Percentiles rank a stretch among this genome's conserved stretches.
These are phyloP conservation scores for Isaurus tuberculatus DNA, from an alignment of 92 coral and sea anemone genomes.

Conservation along the genomic window DNA sequence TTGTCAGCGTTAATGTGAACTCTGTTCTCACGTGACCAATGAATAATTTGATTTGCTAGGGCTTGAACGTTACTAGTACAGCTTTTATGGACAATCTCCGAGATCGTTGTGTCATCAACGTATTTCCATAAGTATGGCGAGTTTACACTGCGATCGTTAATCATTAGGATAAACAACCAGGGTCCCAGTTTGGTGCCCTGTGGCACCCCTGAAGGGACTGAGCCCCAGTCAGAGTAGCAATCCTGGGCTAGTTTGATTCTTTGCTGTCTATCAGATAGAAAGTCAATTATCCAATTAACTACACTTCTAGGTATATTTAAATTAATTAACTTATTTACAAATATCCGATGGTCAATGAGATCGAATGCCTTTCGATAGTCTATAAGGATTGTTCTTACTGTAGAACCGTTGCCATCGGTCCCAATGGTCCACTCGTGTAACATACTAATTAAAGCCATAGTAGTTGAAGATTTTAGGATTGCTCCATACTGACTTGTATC, in stretches of 20 bases:
- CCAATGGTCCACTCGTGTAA: neutral
- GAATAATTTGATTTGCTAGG: neutral
- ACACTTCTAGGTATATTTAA: too few species aligned
- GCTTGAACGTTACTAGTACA: neutral
- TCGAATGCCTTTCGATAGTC: slow-evolving; percentile 11
- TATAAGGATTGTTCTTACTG: neutral
- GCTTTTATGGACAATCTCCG: neutral
- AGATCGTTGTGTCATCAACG: neutral
- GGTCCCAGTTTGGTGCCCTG: too few species aligned
- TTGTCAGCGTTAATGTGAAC: neutral
- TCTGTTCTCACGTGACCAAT: neutral
- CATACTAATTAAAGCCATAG: neutral
- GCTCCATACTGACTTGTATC: slow-evolving; percentile 16
- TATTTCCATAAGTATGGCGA: too few species aligned
- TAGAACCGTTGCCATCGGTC: neutral
- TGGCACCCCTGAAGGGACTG: too few species aligned
- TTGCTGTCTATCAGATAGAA: too few species aligned
- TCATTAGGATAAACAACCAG: too few species aligned
- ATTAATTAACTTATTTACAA: too few species aligned
- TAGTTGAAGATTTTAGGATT: neutral
- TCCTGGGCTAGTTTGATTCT: too few species aligned
- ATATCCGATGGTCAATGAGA: neutral
- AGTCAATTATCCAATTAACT: too few species aligned
- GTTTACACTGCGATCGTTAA: too few species aligned
- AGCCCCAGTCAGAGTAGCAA: too few species aligned